Percentiles rank a stretch among this genome's conserved stretches.
These are phyloP conservation scores for Cardiocondyla obscurior DNA, from an alignment of 1,140 invertebrate species.

Conservation along the genomic window DNA sequence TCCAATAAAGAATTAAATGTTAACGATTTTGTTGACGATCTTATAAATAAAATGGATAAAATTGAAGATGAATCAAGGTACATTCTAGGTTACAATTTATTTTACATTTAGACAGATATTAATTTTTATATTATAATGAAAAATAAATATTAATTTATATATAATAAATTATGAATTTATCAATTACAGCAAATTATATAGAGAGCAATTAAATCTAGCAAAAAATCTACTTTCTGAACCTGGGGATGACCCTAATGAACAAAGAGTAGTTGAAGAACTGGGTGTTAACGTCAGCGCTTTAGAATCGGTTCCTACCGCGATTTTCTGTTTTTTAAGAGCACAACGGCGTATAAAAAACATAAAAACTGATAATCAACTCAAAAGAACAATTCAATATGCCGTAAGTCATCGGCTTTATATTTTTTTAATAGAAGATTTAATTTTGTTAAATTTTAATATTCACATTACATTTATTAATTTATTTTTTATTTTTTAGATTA, in stretches of 20 bases:
- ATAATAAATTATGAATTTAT: too few relatives aligned
- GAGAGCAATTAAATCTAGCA: slow-evolving; percentile 83
- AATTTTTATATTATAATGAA: neutral
- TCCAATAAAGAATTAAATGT: slow-evolving; percentile 82
- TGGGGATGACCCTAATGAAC: slow-evolving; percentile 75
- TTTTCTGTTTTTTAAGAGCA: slow-evolving; percentile 89
- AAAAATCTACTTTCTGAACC: slow-evolving; percentile 81
- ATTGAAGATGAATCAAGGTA: slow-evolving; percentile 85
- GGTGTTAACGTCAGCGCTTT: slow-evolving; percentile 88
- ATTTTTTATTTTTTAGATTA: slow-evolving; percentile 87
- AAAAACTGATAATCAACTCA: slow-evolving; percentile 85
- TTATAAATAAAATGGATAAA: slow-evolving; percentile 86
- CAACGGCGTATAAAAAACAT: slow-evolving; percentile 85
- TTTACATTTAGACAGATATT: slow-evolving; percentile 24
- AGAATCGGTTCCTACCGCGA: slow-evolving; percentile 90
- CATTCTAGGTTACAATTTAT: slow-evolving; percentile 17
- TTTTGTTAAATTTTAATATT: too few relatives aligned
- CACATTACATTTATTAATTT: too few relatives aligned
- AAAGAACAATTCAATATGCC: slow-evolving; percentile 86
- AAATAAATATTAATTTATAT: neutral
- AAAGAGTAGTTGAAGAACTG: slow-evolving; percentile 85
- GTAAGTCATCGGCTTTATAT: slow-evolving; percentile 66
- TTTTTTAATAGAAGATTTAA: too few relatives aligned
- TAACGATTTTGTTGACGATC: slow-evolving; percentile 84
- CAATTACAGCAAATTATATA: slow-evolving; percentile 80